These are phyloP conservation scores for Ceratina australensis DNA, from an alignment of 1,140 invertebrate genomes.

Conservation along the genomic window DNA sequence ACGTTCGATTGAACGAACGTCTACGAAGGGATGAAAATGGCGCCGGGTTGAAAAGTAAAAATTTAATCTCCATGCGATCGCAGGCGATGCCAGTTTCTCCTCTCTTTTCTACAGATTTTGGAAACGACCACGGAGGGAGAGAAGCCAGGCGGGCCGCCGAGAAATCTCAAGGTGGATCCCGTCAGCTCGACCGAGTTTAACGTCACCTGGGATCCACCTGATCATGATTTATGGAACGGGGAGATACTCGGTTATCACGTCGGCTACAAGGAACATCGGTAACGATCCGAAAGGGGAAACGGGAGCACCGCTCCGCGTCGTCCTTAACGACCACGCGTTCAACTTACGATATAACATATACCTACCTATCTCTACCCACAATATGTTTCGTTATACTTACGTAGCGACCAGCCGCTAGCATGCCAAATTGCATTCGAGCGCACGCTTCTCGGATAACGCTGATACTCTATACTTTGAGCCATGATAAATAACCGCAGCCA, in stretches of 20 bases:
- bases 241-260: conserved; percentile 95
- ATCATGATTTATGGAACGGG: conserved; percentile 93
- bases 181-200: conserved; percentile 93
- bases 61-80: background rate
- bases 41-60: background rate
- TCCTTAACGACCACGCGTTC: conserved; percentile 45
- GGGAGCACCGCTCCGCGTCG: conserved; percentile 1
- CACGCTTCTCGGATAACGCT: conserved; percentile 33
- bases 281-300: conserved; percentile 48
- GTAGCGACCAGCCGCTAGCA: background rate
- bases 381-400: conserved; percentile 32
- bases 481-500: conserved; percentile 41
- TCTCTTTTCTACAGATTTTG: conserved; percentile 81
- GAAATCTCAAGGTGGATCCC: conserved; percentile 91
- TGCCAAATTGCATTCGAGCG: conserved; percentile 1
- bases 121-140: conserved; percentile 77
- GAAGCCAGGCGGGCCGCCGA: conserved; percentile 89
- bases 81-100: background rate
- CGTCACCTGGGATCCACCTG: conserved; percentile 94
- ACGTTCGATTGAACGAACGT: background rate
- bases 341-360: conserved; percentile 6
- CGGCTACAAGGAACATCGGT: conserved; percentile 87
- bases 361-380: conserved; percentile 5
- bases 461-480: conserved; percentile 37
- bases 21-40: background rate